Conservation (phyloP, 2,113 vertebrate genomes). For the Indicator indicator region DNA sequence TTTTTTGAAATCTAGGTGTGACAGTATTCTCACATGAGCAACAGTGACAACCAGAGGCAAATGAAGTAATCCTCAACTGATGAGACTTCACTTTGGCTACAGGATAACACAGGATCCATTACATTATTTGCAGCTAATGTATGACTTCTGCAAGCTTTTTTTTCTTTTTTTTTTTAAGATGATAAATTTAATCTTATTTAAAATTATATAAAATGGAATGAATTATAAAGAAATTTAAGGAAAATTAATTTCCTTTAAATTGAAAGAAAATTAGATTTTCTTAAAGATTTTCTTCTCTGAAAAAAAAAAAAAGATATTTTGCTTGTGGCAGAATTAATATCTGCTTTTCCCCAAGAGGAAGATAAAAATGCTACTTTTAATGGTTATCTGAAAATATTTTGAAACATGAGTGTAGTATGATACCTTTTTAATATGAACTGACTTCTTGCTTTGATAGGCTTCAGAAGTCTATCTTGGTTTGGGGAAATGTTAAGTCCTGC, state of each 20-base stretch:
- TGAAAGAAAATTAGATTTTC: neutral
- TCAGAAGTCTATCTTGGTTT: neutral
- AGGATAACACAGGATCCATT: neutral
- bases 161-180: neutral
- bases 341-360: neutral
- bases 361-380: neutral
- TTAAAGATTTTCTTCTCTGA: neutral
- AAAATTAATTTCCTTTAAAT: neutral
- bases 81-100: neutral
- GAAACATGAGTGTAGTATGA: neutral
- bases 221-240: neutral
- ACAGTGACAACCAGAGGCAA: neutral
- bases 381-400: neutral
- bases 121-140: neutral
- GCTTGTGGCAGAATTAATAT: neutral
- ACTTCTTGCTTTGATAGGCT: neutral
- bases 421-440: neutral
- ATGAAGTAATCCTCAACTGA: neutral
- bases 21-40: neutral
- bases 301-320: neutral
- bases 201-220: neutral
- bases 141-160: rapidly evolving
- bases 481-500: neutral
- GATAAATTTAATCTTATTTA: neutral
- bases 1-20: neutral